Conservation (phyloP, 2,797 vertebrate species). For the Nannoperca australis region DNA sequence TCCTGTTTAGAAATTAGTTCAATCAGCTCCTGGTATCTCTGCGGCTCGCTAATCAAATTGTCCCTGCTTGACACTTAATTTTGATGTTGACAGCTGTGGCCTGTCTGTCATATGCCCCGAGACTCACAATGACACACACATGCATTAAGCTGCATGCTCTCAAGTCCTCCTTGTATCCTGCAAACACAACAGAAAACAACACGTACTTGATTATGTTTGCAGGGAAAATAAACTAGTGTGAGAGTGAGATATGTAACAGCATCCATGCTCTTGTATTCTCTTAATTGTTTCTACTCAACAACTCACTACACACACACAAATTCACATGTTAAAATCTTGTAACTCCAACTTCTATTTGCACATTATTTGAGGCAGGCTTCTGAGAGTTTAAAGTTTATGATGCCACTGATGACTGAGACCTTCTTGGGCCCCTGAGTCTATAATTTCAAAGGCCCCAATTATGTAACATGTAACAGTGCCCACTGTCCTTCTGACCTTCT, state of each 20-base stretch:
- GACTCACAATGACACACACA: not conserved
- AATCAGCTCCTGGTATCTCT: constrained; percentile 55
- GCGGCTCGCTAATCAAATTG: constrained; percentile 49
- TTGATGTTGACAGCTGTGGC: constrained; percentile 13
- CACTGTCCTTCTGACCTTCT: not conserved
- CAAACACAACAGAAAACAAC: not conserved
- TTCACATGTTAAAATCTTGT: not conserved
- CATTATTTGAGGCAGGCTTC: not conserved
- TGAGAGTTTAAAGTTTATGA: not conserved
- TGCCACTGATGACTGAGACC: not conserved
- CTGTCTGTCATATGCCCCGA: not conserved
- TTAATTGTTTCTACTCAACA: not conserved
- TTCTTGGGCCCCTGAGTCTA: not conserved
- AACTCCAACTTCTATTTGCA: not conserved
- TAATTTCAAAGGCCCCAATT: not conserved
- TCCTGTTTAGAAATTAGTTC: constrained; percentile 55
- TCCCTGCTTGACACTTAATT: constrained; percentile 44
- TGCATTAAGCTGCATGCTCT: not conserved
- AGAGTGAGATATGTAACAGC: not conserved
- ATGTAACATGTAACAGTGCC: constrained; percentile 6
- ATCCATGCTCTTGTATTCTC: not conserved
- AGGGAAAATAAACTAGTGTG: not conserved
- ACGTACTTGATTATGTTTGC: not conserved
- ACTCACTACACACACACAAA: not conserved
- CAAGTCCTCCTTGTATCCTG: not conserved